phyloP scores from a whole-genome alignment of 2,113 vertebrate genomes.

The Cynoglossus semilaevis region DNA sequence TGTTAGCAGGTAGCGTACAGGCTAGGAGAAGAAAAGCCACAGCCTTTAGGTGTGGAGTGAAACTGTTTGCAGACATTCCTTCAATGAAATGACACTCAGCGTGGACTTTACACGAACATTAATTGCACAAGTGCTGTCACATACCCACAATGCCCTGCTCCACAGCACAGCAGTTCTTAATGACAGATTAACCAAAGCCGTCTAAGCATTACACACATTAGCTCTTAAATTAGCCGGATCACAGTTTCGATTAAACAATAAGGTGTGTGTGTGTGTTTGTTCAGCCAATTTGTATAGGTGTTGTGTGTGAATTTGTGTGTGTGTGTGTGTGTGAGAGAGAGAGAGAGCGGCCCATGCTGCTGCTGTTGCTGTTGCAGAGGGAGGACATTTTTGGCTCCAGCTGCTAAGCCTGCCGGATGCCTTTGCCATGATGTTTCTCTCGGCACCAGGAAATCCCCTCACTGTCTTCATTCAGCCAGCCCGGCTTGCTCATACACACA shows the following conservation, averaged over 20 bases:
- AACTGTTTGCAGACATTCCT: slow-evolving; percentile 32
- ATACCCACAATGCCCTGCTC: slow-evolving; percentile 20
- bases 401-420: slow-evolving; percentile 69
- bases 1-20: too few species aligned
- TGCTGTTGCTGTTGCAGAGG: slow-evolving; percentile 33
- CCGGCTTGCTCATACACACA: slow-evolving; percentile 27
- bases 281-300: slow-evolving; percentile 1
- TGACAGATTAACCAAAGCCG: slow-evolving; percentile 49
- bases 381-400: slow-evolving; percentile 62
- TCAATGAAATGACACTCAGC: slow-evolving; percentile 26
- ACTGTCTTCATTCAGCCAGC: slow-evolving; percentile 67
- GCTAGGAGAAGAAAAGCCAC: too few species aligned
- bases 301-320: not conserved
- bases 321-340: slow-evolving; percentile 8
- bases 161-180: slow-evolving; percentile 47
- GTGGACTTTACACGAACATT: slow-evolving; percentile 45
- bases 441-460: slow-evolving; percentile 75
- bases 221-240: slow-evolving; percentile 28
- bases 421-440: slow-evolving; percentile 75
- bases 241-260: slow-evolving; percentile 25
- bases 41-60: slow-evolving; percentile 21
- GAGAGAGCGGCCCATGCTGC: slow-evolving; percentile 26
- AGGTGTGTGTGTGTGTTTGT: not conserved
- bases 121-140: slow-evolving; percentile 36
- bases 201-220: slow-evolving; percentile 45